Conservation (phyloP, 2,797 vertebrate species). For the Spizella passerina region DNA sequence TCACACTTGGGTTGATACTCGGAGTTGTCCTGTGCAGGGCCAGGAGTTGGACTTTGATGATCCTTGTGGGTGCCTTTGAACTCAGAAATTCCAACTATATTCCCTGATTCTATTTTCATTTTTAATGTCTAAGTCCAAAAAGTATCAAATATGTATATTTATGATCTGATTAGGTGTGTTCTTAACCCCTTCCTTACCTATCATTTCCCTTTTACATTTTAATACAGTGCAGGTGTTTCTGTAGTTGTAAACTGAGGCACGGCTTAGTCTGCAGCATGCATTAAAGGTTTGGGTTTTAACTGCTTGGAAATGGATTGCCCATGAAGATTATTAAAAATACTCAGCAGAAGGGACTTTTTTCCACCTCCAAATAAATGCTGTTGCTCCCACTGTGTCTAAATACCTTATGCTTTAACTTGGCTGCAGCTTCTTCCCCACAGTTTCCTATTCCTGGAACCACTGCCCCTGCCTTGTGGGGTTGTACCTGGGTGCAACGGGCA, state of each 20-base stretch:
- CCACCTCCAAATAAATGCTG: not conserved
- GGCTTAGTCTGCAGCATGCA: fast-evolving
- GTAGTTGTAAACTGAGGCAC: not conserved
- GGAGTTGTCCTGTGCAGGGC: not conserved
- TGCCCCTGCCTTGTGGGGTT: not conserved
- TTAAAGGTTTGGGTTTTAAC: not conserved
- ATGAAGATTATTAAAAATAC: not conserved
- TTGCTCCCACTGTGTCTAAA: not conserved
- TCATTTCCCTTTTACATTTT: not conserved
- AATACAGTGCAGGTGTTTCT: not conserved
- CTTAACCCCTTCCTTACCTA: not conserved
- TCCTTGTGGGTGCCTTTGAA: not conserved
- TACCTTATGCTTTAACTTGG: not conserved
- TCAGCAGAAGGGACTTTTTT: not conserved
- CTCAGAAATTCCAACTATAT: not conserved
- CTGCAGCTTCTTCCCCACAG: not conserved
- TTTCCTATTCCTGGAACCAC: not conserved
- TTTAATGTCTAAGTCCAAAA: not conserved
- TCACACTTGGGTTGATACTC: too few species aligned
- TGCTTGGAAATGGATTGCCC: not conserved
- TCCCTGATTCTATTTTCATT: not conserved
- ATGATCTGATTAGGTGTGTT: not conserved
- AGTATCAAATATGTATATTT: not conserved
- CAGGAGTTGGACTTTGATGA: not conserved
- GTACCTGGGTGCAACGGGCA: not conserved